A percentile compares a stretch with the other conserved stretches of the same genome.
Conservation (phyloP, 1,140 invertebrate species). For the Meloidogyne floridensis region DNA sequence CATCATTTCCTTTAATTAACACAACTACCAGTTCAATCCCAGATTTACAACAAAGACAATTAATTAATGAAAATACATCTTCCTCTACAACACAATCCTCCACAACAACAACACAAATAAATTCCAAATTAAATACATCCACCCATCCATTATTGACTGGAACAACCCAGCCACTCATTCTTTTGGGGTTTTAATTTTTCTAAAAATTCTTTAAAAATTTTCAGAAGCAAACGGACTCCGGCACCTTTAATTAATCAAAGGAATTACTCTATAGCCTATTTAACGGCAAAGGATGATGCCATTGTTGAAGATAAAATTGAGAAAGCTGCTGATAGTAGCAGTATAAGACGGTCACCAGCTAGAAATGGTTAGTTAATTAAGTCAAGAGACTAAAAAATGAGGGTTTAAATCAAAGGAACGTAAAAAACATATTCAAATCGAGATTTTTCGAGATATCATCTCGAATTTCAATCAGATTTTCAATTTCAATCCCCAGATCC, state of each 20-base stretch:
- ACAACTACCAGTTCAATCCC: too few species aligned
- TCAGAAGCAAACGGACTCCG: neutral
- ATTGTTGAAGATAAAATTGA: conserved; percentile 4
- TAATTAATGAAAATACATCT: too few species aligned
- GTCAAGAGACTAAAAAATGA: neutral
- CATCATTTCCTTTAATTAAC: too few species aligned
- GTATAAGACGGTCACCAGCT: conserved; percentile 1
- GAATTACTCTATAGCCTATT: neutral
- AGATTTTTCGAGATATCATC: too few species aligned
- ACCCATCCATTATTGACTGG: neutral
- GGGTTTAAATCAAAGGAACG: too few species aligned
- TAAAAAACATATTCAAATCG: too few species aligned
- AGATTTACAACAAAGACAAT: too few species aligned
- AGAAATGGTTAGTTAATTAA: neutral
- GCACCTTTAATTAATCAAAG: conserved; percentile 5
- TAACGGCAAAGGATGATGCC: neutral
- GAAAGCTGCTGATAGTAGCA: neutral
- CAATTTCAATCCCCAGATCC: too few species aligned
- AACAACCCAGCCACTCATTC: neutral
- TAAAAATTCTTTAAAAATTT: neutral
- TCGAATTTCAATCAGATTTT: too few species aligned
- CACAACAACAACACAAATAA: too few species aligned
- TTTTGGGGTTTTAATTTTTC: neutral
- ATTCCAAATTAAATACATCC: too few species aligned
- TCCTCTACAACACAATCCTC: too few species aligned